Conservation (phyloP, 2,888 invertebrate species). For the Listrodromus nycthemerus region DNA sequence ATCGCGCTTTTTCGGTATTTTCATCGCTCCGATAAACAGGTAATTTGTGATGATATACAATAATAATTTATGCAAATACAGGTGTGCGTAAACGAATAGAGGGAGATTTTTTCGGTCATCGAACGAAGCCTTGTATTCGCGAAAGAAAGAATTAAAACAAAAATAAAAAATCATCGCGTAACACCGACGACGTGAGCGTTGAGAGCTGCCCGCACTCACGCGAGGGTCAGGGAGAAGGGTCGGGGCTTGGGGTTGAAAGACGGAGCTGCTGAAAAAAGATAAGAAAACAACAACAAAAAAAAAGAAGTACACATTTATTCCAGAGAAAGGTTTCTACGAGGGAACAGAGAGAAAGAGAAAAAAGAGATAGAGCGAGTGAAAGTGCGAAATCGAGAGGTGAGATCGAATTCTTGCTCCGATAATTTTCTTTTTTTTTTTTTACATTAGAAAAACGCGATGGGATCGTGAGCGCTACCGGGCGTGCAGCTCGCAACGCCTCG, state of each 20-base stretch:
- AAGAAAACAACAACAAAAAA: constrained; percentile 78
- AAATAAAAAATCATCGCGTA: constrained; percentile 62
- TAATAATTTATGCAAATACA: constrained; percentile 46
- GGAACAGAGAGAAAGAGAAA: constrained; percentile 57
- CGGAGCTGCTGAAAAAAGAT: constrained; percentile 87
- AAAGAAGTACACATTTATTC: constrained; percentile 70
- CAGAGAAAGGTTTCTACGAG: constrained; percentile 59
- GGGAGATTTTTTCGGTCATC: constrained; percentile 33
- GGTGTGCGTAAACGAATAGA: constrained; percentile 64
- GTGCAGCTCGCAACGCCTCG: constrained; percentile 63
- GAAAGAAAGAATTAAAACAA: constrained; percentile 43
- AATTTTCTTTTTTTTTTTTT: not conserved
- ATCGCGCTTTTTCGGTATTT: constrained; percentile 34
- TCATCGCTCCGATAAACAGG: constrained; percentile 32
- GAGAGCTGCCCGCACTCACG: constrained; percentile 84
- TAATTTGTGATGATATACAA: constrained; percentile 34
- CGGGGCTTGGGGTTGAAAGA: constrained; percentile 87
- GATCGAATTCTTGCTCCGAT: not conserved
- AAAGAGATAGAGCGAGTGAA: constrained; percentile 60
- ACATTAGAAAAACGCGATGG: constrained; percentile 5
- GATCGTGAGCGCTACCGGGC: constrained; percentile 37
- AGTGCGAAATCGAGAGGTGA: constrained; percentile 25
- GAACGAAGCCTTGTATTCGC: constrained; percentile 32
- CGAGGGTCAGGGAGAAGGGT: constrained; percentile 86
- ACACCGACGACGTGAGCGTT: constrained; percentile 73